These are phyloP conservation scores for Poeciliopsis retropinna DNA, from an alignment of 2,113 vertebrate genomes.

Conservation along the genomic window DNA sequence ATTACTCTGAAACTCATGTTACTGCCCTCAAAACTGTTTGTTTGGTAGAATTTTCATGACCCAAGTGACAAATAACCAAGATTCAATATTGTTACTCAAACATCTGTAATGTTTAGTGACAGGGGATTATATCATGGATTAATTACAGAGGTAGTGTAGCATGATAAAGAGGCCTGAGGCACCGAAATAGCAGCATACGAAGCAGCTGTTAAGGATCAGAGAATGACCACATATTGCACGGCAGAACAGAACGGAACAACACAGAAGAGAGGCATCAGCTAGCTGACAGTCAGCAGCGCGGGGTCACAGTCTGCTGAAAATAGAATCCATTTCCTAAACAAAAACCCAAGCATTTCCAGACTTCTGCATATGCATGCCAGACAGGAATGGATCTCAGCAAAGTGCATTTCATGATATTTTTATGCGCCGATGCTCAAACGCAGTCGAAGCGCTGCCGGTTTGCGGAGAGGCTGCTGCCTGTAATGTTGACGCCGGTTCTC, in stretches of 20 bases:
- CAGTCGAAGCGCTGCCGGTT: slow-evolving; percentile 23
- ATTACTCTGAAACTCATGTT: background rate
- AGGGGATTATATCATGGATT: slow-evolving; percentile 53
- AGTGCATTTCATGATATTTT: slow-evolving; percentile 63
- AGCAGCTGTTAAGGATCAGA: slow-evolving; percentile 49
- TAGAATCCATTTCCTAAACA: slow-evolving; percentile 68
- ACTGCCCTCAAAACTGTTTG: background rate
- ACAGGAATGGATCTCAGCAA: slow-evolving; percentile 62
- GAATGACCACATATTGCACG: slow-evolving; percentile 60
- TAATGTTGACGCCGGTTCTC: slow-evolving; percentile 14
- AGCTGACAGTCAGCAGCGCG: slow-evolving; percentile 62
- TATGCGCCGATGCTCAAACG: slow-evolving; percentile 50
- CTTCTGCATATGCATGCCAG: slow-evolving; percentile 53
- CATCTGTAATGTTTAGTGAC: slow-evolving; percentile 44
- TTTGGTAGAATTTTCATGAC: slow-evolving; percentile 4
- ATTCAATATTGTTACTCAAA: slow-evolving; percentile 35
- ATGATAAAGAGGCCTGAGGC: slow-evolving; percentile 44
- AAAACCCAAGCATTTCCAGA: slow-evolving; percentile 44
- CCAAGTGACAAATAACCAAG: slow-evolving; percentile 15
- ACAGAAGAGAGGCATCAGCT: slow-evolving; percentile 55
- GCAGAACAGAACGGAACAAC: slow-evolving; percentile 53
- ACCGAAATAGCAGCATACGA: slow-evolving; percentile 57
- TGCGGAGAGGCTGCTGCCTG: slow-evolving; percentile 30
- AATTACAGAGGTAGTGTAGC: slow-evolving; percentile 49
- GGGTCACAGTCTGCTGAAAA: slow-evolving; percentile 70